Evolutionary conservation across 64 coral and sea anemone genomes (phyloP).

Genomic region (Anthopleura sola): DNA sequence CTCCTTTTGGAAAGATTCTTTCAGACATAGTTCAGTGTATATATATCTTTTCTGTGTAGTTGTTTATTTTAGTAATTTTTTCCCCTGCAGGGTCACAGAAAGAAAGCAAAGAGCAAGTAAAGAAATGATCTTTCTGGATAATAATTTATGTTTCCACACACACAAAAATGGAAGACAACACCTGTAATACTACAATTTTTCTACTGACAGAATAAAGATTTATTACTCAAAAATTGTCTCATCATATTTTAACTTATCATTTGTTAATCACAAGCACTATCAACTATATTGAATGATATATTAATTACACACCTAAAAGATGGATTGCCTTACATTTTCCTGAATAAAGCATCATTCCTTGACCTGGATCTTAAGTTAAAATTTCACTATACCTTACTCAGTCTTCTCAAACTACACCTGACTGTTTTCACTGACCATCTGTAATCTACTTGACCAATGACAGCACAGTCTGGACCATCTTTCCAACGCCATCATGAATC

Average conservation of each 20-base stretch:
- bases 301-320: no score
- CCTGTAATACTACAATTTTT: not conserved
- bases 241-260: not conserved
- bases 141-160: not conserved
- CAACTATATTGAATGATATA: no score
- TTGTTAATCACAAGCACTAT: no score
- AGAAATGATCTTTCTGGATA: not conserved
- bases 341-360: not conserved
- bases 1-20: no score
- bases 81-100: not conserved
- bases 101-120: conserved; percentile 5
- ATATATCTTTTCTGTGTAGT: not conserved
- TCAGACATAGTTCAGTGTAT: not conserved
- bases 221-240: no score
- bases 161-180: not conserved
- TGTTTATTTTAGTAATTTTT: not conserved
- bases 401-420: no score
- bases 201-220: not conserved
- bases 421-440: no score
- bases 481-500: conserved; percentile 80
- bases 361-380: not conserved
- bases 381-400: no score
- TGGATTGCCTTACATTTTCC: not conserved
- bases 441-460: not conserved
- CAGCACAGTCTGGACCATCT: conserved; percentile 34